phyloP scores from a whole-genome alignment of 2,797 vertebrate species.

The Xiphophorus birchmanni region DNA sequence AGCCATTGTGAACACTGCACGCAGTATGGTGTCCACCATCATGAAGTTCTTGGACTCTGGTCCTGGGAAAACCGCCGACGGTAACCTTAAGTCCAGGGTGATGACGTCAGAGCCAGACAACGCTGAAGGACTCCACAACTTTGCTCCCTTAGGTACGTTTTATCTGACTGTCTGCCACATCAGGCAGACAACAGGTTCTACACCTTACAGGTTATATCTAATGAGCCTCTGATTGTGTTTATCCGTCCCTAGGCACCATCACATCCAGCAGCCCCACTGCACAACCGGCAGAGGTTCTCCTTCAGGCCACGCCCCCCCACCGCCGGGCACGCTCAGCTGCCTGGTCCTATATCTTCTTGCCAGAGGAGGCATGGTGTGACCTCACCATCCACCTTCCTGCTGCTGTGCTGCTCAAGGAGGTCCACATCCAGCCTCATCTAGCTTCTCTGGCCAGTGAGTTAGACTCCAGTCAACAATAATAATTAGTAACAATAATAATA shows the following conservation, averaged over 20 bases:
- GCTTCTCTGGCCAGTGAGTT: conserved; percentile 96
- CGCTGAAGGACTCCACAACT: conserved; percentile 98
- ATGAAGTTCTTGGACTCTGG: conserved; percentile 99
- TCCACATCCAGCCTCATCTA: conserved; percentile 98
- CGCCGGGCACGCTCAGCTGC: conserved; percentile 95
- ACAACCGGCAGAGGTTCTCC: conserved; percentile 96
- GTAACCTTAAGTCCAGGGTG: conserved; percentile 93
- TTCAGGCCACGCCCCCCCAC: conserved; percentile 96
- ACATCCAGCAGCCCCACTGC: conserved; percentile 98
- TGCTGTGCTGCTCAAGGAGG: conserved; percentile 95
- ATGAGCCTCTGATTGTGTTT: neutral
- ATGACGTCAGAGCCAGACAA: conserved; percentile 98
- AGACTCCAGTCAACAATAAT: neutral
- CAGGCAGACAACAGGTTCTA: neutral
- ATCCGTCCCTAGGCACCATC: conserved; percentile 87
- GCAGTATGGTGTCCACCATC: conserved; percentile 99
- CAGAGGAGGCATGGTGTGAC: conserved; percentile 98
- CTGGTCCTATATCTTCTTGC: conserved; percentile 98
- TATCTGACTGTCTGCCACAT: neutral
- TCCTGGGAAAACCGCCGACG: conserved; percentile 92
- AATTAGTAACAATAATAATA: neutral
- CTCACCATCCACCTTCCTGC: conserved; percentile 98
- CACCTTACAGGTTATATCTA: neutral
- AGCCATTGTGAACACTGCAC: conserved; percentile 98
- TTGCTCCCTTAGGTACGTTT: conserved; percentile 91